Percentiles rank a stretch among this genome's conserved stretches.
Conservation (phyloP, 2,113 vertebrate species). For the Syngnathus floridae region DNA sequence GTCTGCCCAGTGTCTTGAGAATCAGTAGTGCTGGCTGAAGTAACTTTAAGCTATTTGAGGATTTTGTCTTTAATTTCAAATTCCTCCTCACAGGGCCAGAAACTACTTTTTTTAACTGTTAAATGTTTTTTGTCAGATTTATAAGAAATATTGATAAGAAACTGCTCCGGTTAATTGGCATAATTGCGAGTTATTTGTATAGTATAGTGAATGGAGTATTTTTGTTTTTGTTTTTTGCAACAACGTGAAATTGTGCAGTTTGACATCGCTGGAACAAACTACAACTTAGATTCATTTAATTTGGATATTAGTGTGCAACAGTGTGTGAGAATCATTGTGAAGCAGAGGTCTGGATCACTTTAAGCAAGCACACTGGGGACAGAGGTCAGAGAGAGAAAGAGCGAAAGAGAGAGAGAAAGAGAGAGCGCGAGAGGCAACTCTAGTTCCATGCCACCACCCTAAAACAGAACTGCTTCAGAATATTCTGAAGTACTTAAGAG, state of each 20-base stretch:
- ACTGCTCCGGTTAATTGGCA: not conserved
- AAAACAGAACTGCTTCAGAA: constrained; percentile 99
- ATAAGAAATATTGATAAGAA: not conserved
- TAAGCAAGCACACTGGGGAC: constrained; percentile 86
- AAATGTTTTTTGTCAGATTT: no score
- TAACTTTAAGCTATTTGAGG: not conserved
- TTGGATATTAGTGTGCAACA: constrained; percentile 10
- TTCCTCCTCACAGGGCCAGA: not conserved
- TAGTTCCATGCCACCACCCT: constrained; percentile 99
- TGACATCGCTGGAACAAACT: not conserved
- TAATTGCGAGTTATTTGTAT: not conserved
- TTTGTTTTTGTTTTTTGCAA: no score
- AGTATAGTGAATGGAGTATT: no score
- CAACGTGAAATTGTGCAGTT: not conserved
- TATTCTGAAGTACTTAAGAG: constrained; percentile 91
- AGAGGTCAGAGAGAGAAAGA: constrained; percentile 72
- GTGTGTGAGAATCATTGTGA: constrained; percentile 78
- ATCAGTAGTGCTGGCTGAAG: not conserved
- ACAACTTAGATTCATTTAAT: not conserved
- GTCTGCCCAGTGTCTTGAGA: not conserved
- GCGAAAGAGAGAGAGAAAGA: constrained; percentile 69
- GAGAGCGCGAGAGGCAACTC: constrained; percentile 88
- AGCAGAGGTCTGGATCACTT: constrained; percentile 83
- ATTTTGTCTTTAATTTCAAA: not conserved
- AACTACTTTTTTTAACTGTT: no score